Base-by-base conservation (phyloP, 1,140 invertebrate genomes). In the Prorops nasuta region DNA sequence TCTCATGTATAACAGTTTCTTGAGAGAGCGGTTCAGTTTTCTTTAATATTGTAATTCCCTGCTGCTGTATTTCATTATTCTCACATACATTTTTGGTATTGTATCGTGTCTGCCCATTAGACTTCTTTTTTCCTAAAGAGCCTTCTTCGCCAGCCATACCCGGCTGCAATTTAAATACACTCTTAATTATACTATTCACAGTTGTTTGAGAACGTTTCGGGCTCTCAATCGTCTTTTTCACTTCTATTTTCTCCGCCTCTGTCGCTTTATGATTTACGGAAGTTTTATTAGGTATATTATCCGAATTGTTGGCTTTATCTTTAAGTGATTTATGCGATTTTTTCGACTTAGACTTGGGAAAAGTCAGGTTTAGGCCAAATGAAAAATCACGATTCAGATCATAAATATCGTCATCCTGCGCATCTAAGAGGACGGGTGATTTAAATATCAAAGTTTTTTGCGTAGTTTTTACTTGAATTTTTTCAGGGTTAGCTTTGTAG, bases 41-140 rank as follows among this genome's bases (percentile, higher is more conserved):
- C 43, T 63, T 71, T 12, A 69, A 22, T 67, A 74, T 72, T 44
- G 60, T 69, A 15, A 68, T 73, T 17, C 62, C 66, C 10, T 60
- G 60, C 10, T 49, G 58, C 9, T 19, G 38, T 7, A 51, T 51
- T 4, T 65, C 64, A 6, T 66, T 62, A 20, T 56, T 66, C 1
- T 51, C 37, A 3, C 47, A 51, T 9, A 45, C 50, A 8, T 38
- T 39, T 28, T 61, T 66, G 14, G 43, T 4, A 32, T 67, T 63
- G 18, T 21, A 32, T 6, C 44, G 50, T 10, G 48, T 14, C 12
- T 71, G 68, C 6, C 67, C 69, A 15, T 69, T 69, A 1, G 46
- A 40, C 28, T 64, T 69, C 17, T 50, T 54, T 19, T 60, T 68
- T 14, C 34, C 48, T 2, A 39, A 34, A 8, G 54, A 44, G 10